These are phyloP conservation scores for Pristionchus fissidentatus DNA, from an alignment of 2,888 invertebrate genomes.

Conservation along the genomic window DNA sequence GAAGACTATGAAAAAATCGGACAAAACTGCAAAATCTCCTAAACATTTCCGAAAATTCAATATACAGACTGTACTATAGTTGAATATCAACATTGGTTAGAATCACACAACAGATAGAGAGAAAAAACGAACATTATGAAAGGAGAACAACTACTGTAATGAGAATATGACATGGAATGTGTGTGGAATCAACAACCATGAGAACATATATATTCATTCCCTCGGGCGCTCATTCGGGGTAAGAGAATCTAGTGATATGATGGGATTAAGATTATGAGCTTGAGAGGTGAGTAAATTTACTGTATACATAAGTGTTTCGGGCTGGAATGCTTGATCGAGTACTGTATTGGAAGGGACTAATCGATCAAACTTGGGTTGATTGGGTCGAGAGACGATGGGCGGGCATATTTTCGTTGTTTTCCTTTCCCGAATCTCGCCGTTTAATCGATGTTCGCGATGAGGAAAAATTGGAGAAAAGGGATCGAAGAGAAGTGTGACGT, in stretches of 20 bases:
- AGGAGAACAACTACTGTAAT: constrained; percentile 18
- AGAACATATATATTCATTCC: background rate
- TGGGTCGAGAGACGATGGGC: constrained; percentile 29
- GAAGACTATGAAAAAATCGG: constrained; percentile 19
- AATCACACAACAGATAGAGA: constrained; percentile 26
- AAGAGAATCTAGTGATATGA: background rate
- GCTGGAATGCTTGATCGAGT: background rate
- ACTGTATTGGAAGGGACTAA: background rate
- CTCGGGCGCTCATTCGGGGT: background rate
- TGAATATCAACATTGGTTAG: constrained; percentile 41
- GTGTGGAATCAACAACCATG: background rate
- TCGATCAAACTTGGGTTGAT: constrained; percentile 25
- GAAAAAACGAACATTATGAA: no score
- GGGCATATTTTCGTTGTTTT: background rate
- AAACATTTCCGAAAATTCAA: constrained; percentile 36
- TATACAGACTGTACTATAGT: constrained; percentile 41
- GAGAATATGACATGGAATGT: constrained; percentile 26
- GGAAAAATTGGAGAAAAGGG: constrained; percentile 48
- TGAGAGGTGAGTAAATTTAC: background rate
- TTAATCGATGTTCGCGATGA: constrained; percentile 44
- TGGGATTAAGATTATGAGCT: background rate
- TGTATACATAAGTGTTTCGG: constrained; percentile 10
- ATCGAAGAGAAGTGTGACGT: constrained; percentile 46
- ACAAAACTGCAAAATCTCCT: constrained; percentile 5
- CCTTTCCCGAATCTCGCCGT: constrained; percentile 35